Percentiles rank a stretch among this genome's conserved stretches.
Conservation (phyloP, 2,888 invertebrate species). For the Hyppa rectilinea region DNA sequence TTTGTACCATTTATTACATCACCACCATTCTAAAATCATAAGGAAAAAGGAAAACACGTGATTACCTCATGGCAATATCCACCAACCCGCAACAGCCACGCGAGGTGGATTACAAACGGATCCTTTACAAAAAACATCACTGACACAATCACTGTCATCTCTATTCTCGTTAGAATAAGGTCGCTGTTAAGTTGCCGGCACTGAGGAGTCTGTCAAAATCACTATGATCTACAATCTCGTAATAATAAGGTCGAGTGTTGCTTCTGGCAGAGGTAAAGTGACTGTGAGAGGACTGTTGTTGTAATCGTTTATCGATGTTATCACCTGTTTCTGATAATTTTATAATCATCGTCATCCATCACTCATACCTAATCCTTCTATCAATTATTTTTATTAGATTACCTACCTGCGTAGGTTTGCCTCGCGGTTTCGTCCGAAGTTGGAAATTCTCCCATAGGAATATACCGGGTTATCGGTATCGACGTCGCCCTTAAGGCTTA, state of each 20-base stretch:
- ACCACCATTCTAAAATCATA: not conserved
- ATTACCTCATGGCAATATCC: not conserved
- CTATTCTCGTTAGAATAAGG: not conserved
- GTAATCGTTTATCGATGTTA: not conserved
- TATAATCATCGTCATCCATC: not conserved
- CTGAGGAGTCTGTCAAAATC: not conserved
- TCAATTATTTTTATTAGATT: not conserved
- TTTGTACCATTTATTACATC: not conserved
- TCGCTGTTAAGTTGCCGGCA: not conserved
- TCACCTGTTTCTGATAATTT: not conserved
- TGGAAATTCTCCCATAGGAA: not conserved
- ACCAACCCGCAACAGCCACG: not conserved
- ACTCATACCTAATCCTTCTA: not conserved
- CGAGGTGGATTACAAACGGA: not conserved
- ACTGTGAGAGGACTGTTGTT: not conserved
- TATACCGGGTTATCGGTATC: too few relatives aligned
- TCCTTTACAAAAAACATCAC: not conserved
- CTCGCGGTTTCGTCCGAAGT: not conserved
- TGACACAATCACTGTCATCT: not conserved
- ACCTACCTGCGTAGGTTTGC: not conserved
- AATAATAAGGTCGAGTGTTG: conserved; percentile 7
- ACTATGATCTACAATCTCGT: conserved; percentile 9
- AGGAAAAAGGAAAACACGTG: not conserved
- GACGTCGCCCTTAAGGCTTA: too few relatives aligned
- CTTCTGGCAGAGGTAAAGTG: not conserved